These are phyloP conservation scores for Epinotia ramella DNA, from an alignment of 2,888 invertebrate species.

Conservation along the genomic window DNA sequence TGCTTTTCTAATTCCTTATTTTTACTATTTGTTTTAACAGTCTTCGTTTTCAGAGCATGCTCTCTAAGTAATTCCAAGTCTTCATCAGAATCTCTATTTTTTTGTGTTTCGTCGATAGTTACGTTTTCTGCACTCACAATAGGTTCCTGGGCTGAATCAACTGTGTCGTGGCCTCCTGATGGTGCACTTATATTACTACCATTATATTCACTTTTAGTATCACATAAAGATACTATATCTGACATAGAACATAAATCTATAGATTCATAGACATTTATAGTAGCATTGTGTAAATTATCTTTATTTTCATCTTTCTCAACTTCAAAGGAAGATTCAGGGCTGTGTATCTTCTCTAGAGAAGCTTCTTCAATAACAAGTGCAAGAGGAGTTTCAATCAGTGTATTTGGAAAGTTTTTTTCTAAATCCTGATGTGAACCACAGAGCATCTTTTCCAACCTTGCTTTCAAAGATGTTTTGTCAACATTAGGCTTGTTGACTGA, in stretches of 20 bases:
- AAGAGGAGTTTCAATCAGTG: conserved; percentile 46
- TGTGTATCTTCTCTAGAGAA: neutral
- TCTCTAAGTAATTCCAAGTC: conserved; percentile 77
- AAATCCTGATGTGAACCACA: conserved; percentile 54
- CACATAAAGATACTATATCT: conserved; percentile 56
- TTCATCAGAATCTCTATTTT: conserved; percentile 74
- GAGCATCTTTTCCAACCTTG: conserved; percentile 75
- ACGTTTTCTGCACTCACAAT: conserved; percentile 39
- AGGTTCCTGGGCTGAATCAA: conserved; percentile 54
- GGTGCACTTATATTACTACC: neutral
- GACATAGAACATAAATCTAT: conserved; percentile 63
- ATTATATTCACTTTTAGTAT: conserved; percentile 49
- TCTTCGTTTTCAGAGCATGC: conserved; percentile 78
- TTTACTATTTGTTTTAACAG: conserved; percentile 57
- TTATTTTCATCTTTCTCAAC: conserved; percentile 45
- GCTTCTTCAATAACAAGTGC: conserved; percentile 14
- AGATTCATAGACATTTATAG: conserved; percentile 51
- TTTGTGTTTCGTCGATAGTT: conserved; percentile 47
- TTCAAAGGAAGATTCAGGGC: conserved; percentile 3
- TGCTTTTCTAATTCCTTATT: conserved; percentile 49
- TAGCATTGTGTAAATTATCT: conserved; percentile 45
- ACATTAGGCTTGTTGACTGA: conserved; percentile 68
- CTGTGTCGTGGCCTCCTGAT: conserved; percentile 48
- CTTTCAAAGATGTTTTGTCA: conserved; percentile 73
- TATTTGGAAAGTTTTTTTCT: conserved; percentile 48